phyloP scores from a whole-genome alignment of 2,113 vertebrate genomes.

The Osmerus eperlanus region DNA sequence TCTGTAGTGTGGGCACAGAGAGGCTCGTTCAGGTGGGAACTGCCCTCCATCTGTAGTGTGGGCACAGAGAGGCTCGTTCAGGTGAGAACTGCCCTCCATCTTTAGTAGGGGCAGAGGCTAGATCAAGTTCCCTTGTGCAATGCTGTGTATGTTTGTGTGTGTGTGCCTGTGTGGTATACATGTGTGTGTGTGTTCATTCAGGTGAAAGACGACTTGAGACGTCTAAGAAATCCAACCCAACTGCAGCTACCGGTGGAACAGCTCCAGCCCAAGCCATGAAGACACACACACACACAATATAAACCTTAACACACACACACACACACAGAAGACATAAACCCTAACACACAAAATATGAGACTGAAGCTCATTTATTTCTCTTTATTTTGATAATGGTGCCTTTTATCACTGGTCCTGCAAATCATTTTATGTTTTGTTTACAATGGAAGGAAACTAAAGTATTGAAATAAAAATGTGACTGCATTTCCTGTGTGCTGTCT shows the following conservation, averaged over 20 bases:
- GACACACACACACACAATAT: conserved; percentile 2
- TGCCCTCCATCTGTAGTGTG: background rate
- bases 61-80: conserved; percentile 75
- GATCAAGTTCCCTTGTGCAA: too few species aligned
- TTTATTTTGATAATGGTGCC: conserved; percentile 53
- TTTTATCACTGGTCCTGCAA: conserved; percentile 36
- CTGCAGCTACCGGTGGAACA: conserved; percentile 77
- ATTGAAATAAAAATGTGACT: conserved; percentile 27
- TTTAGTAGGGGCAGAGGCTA: background rate
- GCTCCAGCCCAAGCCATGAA: conserved; percentile 67
- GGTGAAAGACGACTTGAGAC: conserved; percentile 81
- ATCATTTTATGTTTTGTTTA: conserved; percentile 41
- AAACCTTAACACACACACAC: background rate
- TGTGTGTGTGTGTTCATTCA: conserved; percentile 39
- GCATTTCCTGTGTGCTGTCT: too few species aligned
- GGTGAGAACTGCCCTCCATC: conserved; percentile 62
- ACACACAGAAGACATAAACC: background rate
- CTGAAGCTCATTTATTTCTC: conserved; percentile 6
- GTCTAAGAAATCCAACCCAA: conserved; percentile 74
- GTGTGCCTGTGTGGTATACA: background rate
- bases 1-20: conserved; percentile 57
- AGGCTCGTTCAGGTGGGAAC: conserved; percentile 80
- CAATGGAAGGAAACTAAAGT: conserved; percentile 25
- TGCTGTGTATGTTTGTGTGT: background rate
- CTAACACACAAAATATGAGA: too few species aligned